Percentiles rank a stretch among this genome's conserved stretches.
phyloP scores from a whole-genome alignment of 2,888 invertebrate genomes.

The Slavum lentiscoides region DNA sequence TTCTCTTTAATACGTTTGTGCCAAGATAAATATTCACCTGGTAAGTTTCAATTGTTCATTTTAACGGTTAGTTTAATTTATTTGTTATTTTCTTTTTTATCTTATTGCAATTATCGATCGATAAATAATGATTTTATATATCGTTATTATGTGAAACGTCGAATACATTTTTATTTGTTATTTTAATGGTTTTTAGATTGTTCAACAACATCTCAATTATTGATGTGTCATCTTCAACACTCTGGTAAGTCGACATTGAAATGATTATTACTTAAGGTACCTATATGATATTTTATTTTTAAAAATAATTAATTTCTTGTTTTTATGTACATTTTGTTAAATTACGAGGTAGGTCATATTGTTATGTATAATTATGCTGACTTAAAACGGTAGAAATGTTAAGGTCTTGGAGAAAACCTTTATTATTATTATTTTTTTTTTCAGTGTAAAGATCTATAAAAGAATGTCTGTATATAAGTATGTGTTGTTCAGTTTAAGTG shows the following conservation, averaged over 20 bases:
- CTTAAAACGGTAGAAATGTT: too few relatives aligned
- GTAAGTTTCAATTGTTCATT: conserved; percentile 7
- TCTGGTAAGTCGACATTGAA: conserved; percentile 28
- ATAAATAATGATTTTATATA: neutral
- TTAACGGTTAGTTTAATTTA: neutral
- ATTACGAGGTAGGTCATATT: too few relatives aligned
- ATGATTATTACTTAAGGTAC: neutral
- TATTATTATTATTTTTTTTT: too few relatives aligned
- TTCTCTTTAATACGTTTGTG: neutral
- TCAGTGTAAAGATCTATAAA: too few relatives aligned
- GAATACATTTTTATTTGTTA: neutral
- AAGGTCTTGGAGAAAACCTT: too few relatives aligned
- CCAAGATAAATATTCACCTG: conserved; percentile 4
- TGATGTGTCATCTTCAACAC: conserved; percentile 49
- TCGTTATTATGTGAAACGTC: neutral
- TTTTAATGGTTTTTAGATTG: conserved; percentile 27
- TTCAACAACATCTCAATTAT: conserved; percentile 38
- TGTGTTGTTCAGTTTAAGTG: too few relatives aligned
- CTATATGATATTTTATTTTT: neutral
- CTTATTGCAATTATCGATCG: neutral
- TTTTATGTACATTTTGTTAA: too few relatives aligned
- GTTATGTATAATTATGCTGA: too few relatives aligned
- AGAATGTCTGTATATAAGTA: too few relatives aligned
- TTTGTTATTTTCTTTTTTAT: neutral
- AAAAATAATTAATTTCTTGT: too few relatives aligned